Evolutionary conservation across 2,797 vertebrate genomes (phyloP).

Genomic region (Stomatorhinus walkeri): DNA sequence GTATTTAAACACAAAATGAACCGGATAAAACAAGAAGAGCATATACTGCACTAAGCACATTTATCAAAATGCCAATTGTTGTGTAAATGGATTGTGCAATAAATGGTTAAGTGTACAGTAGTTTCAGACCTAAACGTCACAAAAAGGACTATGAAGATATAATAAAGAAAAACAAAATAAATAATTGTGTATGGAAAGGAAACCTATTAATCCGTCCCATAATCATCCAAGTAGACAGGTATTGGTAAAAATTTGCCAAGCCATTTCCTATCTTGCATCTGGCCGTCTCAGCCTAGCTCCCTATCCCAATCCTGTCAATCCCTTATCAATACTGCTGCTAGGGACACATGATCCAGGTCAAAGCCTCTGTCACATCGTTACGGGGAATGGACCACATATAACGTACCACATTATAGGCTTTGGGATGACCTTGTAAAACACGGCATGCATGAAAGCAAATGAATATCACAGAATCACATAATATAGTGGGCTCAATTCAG

Average conservation of each 20-base stretch:
- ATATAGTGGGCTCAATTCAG: neutral
- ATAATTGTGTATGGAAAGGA: neutral
- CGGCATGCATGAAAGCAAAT: conserved; percentile 4
- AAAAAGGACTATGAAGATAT: neutral
- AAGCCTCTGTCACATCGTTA: neutral
- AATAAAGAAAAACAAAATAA: neutral
- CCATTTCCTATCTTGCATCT: neutral
- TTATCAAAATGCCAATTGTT: neutral
- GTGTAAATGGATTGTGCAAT: neutral
- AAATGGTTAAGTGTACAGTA: neutral
- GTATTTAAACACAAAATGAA: too few species aligned
- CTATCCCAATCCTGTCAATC: neutral
- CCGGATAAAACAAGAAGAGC: too few species aligned
- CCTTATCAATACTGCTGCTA: neutral
- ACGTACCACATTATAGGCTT: neutral
- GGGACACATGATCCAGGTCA: neutral
- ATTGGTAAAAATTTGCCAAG: neutral
- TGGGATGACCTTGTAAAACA: conserved; percentile 12
- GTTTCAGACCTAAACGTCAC: neutral
- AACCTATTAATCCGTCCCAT: neutral
- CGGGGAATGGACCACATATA: neutral
- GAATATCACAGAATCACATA: neutral
- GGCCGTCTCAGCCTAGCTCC: neutral
- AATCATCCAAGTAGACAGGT: neutral
- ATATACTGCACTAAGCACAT: too few species aligned